phyloP scores from a whole-genome alignment of 2,113 vertebrate genomes.

The Cyphomyrus plagiostoma region DNA sequence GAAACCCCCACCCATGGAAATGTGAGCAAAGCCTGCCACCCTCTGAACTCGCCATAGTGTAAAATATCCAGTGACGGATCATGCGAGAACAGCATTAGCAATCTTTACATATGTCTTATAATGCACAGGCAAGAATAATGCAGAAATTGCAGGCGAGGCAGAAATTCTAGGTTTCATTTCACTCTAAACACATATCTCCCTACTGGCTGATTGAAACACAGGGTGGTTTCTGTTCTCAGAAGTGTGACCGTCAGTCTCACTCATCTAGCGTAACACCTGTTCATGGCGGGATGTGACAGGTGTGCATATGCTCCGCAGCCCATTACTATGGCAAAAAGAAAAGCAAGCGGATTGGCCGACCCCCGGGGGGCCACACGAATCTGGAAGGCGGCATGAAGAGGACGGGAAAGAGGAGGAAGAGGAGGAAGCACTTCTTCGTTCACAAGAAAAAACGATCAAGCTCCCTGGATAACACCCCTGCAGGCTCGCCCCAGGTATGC shows the following conservation, averaged over 20 bases:
- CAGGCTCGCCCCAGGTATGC: constrained; percentile 71
- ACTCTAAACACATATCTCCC: constrained; percentile 7
- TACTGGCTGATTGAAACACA: background rate
- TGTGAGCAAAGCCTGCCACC: background rate
- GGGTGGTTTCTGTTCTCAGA: background rate
- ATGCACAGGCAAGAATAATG: background rate
- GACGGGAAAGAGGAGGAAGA: constrained; percentile 66
- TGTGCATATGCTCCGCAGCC: constrained; percentile 59
- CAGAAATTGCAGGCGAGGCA: background rate
- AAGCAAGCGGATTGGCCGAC: constrained; percentile 84
- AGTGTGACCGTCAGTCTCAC: background rate
- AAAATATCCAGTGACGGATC: background rate
- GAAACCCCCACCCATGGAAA: background rate
- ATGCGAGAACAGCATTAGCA: background rate
- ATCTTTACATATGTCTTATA: background rate
- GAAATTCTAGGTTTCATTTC: background rate
- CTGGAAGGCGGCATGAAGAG: constrained; percentile 79
- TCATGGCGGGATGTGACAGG: constrained; percentile 1
- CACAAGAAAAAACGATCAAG: constrained; percentile 70
- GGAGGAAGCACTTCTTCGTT: constrained; percentile 69
- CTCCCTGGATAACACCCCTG: constrained; percentile 67
- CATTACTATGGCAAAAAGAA: constrained; percentile 95
- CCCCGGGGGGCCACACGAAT: constrained; percentile 85
- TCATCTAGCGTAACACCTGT: background rate
- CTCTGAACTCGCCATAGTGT: background rate